Percentiles rank a stretch among this genome's conserved stretches.
phyloP scores from a whole-genome alignment of 2,113 vertebrate species.

The Meriones unguiculatus region DNA sequence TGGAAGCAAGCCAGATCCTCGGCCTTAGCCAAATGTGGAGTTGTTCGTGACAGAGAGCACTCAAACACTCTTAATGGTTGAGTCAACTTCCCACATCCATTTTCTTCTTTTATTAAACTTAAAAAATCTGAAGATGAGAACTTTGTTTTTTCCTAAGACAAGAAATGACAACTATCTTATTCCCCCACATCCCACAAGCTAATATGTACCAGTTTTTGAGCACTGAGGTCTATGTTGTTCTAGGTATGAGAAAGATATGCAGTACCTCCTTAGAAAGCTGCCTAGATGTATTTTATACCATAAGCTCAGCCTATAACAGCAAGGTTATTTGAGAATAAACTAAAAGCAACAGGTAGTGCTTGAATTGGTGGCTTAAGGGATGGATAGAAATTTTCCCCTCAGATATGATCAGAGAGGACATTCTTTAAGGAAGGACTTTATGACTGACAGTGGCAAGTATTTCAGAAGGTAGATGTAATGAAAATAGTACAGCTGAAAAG shows the following conservation, averaged over 20 bases:
- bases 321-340: not conserved
- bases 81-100: not conserved
- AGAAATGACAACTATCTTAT: not conserved
- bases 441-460: not conserved
- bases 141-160: not conserved
- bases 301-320: not conserved
- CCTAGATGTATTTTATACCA: conserved; percentile 24
- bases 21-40: no score
- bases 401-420: not conserved
- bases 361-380: not conserved
- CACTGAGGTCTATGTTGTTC: not conserved
- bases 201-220: not conserved
- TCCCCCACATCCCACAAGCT: not conserved
- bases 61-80: not conserved
- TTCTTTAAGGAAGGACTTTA: not conserved
- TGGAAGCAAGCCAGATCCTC: no score
- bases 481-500: not conserved
- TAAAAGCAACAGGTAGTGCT: not conserved
- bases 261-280: not conserved
- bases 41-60: no score
- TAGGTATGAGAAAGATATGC: not conserved
- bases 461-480: not conserved
- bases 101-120: conserved; percentile 6
- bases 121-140: not conserved
- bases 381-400: not conserved